Evolutionary conservation across 2,888 invertebrate species (phyloP), one percentile per base, ranked within the genome.

Genomic region (Chalcosyrphus nemorum): DNA sequence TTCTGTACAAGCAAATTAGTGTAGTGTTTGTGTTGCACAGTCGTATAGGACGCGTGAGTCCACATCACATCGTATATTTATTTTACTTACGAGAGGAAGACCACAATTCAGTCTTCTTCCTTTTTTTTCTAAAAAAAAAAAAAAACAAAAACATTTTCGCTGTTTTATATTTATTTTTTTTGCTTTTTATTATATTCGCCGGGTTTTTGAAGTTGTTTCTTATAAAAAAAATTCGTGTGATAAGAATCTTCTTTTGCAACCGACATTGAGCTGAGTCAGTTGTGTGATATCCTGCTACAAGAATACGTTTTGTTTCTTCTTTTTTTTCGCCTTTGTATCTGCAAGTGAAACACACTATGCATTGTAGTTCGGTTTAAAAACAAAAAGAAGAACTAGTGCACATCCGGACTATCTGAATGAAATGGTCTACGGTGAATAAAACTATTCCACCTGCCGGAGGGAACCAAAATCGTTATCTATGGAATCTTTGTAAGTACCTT

Each of bases 1-100:
- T 87, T 86, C 87, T 87, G 88, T 88, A 86, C 87, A 81, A 84
- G 87, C 87, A 87, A 86, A 88, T 88, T 88, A 88, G 88, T 89
- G 87, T 88, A 88, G 88, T 89, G 88, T 88, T 89, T 88, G 89
- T 88, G 87, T 88, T 88, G 87, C 88, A 88, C 88, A 88, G 88
- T 88, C 87, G 72, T 82, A 82, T 86, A 86, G 76, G 78, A 80
- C 86, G 86, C 85, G 78, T 81, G 68, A 86, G 52, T 81, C 71
- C 50, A 86, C 78, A 84, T 70, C 74, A 75, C 35, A 63, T 74
- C 65, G 52, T 74, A 45, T 84, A 78, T 84, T 84, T 84, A 78
- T 84, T 84, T 84, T 78, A 78, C 47, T 80, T 35, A 75, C 68
- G 57, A 70, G 35, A 77, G 59, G 65, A 50, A 45, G 29, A 43